These are phyloP conservation scores for Dolichallabes microphthalmus DNA, from an alignment of 2,113 vertebrate species.

Conservation along the genomic window DNA sequence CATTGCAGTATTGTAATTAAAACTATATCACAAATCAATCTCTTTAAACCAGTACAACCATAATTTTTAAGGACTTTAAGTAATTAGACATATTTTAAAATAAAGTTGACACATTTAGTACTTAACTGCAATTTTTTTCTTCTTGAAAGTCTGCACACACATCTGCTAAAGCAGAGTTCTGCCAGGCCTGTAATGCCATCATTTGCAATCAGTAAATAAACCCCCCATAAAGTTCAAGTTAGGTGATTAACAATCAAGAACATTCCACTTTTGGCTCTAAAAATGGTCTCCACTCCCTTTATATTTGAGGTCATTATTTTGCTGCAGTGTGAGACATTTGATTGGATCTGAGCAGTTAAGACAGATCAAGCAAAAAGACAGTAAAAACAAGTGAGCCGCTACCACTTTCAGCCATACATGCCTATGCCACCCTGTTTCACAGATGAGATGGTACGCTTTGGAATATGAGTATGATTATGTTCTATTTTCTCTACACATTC, in stretches of 20 bases:
- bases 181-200: background rate
- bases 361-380: slow-evolving; percentile 22
- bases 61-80: background rate
- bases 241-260: slow-evolving; percentile 18
- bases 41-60: background rate
- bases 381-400: slow-evolving; percentile 30
- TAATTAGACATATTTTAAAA: background rate
- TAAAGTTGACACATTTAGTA: background rate
- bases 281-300: slow-evolving; percentile 6
- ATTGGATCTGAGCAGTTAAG: slow-evolving; percentile 21
- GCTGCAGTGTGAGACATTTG: slow-evolving; percentile 4
- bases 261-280: slow-evolving; percentile 5
- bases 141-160: background rate
- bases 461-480: slow-evolving; percentile 13
- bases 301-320: slow-evolving; percentile 23
- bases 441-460: slow-evolving; percentile 17
- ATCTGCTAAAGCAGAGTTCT: background rate
- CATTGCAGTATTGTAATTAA: background rate
- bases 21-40: background rate
- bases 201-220: slow-evolving; percentile 14
- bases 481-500: slow-evolving; percentile 25
- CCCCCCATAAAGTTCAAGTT: background rate
- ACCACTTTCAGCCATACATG: slow-evolving; percentile 1
- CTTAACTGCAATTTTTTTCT: background rate
- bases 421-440: slow-evolving; percentile 23